Evolutionary conservation across 2,888 invertebrate species (phyloP).

Genomic region (Euclidia mi): DNA sequence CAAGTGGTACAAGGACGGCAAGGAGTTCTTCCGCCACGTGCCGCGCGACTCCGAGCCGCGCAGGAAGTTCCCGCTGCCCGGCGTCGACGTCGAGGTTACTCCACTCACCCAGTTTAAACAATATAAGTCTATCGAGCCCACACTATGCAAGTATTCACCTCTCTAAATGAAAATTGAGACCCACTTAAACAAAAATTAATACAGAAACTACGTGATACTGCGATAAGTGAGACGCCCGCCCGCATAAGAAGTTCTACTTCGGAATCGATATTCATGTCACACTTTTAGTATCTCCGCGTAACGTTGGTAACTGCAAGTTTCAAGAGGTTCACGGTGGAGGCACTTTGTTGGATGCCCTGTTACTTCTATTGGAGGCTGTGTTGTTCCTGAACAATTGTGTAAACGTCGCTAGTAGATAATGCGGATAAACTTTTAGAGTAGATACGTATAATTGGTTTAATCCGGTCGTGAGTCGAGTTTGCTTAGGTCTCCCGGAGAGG

Average conservation of each 20-base stretch:
- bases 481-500: slow-evolving; percentile 79
- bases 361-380: slow-evolving; percentile 23
- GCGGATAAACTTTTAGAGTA: slow-evolving; percentile 68
- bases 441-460: slow-evolving; percentile 82
- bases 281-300: slow-evolving; percentile 54
- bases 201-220: slow-evolving; percentile 28
- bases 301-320: slow-evolving; percentile 23
- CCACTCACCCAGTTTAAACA: not conserved
- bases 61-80: slow-evolving; percentile 94
- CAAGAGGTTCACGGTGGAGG: slow-evolving; percentile 21
- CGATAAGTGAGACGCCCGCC: slow-evolving; percentile 40
- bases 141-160: too few species aligned
- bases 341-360: slow-evolving; percentile 17
- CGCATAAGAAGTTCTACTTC: slow-evolving; percentile 41
- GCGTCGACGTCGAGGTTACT: slow-evolving; percentile 95
- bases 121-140: too few species aligned
- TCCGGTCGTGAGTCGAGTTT: slow-evolving; percentile 78
- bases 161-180: slow-evolving; percentile 9
- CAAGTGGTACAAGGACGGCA: slow-evolving; percentile 97
- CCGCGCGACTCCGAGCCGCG: slow-evolving; percentile 95
- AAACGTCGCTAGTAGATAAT: slow-evolving; percentile 60
- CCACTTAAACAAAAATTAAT: slow-evolving; percentile 35
- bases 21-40: slow-evolving; percentile 96
- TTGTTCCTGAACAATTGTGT: slow-evolving; percentile 46
- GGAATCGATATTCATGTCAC: slow-evolving; percentile 58